Base-by-base conservation (phyloP, 2,113 vertebrate genomes). In the Pelvicachromis taeniatus region DNA sequence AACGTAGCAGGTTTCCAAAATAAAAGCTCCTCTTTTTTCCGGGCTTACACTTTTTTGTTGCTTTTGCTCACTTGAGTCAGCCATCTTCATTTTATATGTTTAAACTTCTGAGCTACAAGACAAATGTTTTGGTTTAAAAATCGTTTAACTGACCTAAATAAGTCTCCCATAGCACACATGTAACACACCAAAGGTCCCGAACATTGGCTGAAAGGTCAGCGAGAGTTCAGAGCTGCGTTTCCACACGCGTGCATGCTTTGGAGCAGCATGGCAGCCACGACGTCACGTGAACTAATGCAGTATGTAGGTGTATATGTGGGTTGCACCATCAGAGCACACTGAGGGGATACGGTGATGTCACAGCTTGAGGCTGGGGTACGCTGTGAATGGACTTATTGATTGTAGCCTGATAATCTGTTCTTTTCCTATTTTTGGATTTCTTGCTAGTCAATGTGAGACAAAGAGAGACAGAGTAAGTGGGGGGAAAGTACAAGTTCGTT, bases 401-500 rank as follows among this genome's bases (percentile, higher is more conserved):
- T 70, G 85, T 84, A 89, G 82, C 88, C 75, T 61, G 81, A 80
- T 83, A 21, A 85, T 65, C 80, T 68, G 61, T 88, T 23, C 45
- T 17, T 17, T 55, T 45, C 26, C 2, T 82, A 21, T 42, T 70
- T 56, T 42, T 55, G 50, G 26, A 26, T 88, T 90, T 86, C 65
- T 85, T 70, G 78, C 54, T 80, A 84, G 68, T 63, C 65, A 78
- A 78, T 81, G 81, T 77, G 52, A 48, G 14, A 35, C 23, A 8
- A 19, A 40, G 70, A 70, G 29, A 61, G 11, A 40, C 21, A 59
- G 56, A 70, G 14, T 45, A 48, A 50, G 42, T 31, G 68, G 86
- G 17, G 55, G 78, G 70, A 29, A 78, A 80, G 6, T 59, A 7
- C 83, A 77, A 59, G 42, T 55, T 78, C 3, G 58, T 12, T 42